phyloP scores from a whole-genome alignment of 2,888 invertebrate genomes.

The Hypomecis punctinalis region DNA sequence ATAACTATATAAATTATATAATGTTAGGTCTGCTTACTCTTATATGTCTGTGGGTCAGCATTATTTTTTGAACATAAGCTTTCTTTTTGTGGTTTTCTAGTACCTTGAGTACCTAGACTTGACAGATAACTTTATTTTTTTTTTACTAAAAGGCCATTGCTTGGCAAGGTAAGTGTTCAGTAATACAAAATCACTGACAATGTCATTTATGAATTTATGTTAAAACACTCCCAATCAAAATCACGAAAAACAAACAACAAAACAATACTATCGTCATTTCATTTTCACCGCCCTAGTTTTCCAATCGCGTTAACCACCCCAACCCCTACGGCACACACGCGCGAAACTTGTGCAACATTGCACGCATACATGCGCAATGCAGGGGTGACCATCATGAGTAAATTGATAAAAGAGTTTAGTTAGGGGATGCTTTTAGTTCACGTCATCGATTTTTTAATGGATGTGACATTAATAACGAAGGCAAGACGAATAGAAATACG shows the following conservation, averaged over 20 bases:
- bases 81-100: too few species aligned
- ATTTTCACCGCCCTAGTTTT: slow-evolving; percentile 67
- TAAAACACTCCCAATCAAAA: background rate
- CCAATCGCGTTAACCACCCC: slow-evolving; percentile 67
- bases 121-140: too few species aligned
- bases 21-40: too few species aligned
- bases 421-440: slow-evolving; percentile 34
- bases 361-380: slow-evolving; percentile 51
- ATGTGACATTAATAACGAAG: slow-evolving; percentile 1
- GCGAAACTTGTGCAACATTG: slow-evolving; percentile 61
- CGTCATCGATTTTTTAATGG: slow-evolving; percentile 35
- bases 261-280: slow-evolving; percentile 44
- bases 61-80: too few species aligned
- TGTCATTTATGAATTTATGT: too few species aligned
- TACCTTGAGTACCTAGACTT: too few species aligned
- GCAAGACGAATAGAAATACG: background rate
- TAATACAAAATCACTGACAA: too few species aligned
- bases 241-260: slow-evolving; percentile 30
- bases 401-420: slow-evolving; percentile 37
- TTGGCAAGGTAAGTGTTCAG: too few species aligned
- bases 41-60: too few species aligned
- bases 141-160: too few species aligned
- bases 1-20: too few species aligned
- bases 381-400: slow-evolving; percentile 53
- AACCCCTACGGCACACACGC: slow-evolving; percentile 55